phyloP scores from a whole-genome alignment of 2,888 invertebrate genomes.

The Troides oblongomaculatus region DNA sequence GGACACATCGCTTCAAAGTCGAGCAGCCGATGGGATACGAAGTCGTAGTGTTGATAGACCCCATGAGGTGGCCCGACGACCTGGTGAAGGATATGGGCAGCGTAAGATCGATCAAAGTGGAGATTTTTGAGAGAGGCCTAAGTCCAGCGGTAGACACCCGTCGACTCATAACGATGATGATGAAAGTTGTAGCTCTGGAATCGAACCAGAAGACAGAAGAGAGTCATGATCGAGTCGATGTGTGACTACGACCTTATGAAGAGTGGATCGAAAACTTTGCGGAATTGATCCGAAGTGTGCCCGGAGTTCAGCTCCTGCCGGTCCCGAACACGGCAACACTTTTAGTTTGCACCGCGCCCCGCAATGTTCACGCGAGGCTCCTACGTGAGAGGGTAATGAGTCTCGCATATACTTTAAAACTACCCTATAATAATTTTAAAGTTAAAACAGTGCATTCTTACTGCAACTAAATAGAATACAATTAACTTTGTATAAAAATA shows the following conservation, averaged over 20 bases:
- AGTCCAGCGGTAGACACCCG: too few relatives aligned
- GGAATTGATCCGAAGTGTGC: slow-evolving; percentile 61
- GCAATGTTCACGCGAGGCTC: slow-evolving; percentile 5
- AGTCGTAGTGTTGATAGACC: too few relatives aligned
- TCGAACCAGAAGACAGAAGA: not conserved
- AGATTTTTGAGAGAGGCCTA: too few relatives aligned
- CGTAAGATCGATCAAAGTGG: too few relatives aligned
- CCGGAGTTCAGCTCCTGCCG: slow-evolving; percentile 15
- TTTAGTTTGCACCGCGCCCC: slow-evolving; percentile 3
- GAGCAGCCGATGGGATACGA: too few relatives aligned
- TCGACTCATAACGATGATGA: not conserved
- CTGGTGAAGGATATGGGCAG: too few relatives aligned
- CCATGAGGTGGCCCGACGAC: too few relatives aligned
- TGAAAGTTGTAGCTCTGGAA: too few relatives aligned
- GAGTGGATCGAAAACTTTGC: slow-evolving; percentile 61
- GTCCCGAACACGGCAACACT: slow-evolving; percentile 17
- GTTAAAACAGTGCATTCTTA: not conserved
- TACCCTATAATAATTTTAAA: not conserved
- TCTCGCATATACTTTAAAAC: not conserved
- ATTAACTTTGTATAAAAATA: not conserved
- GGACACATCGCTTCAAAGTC: too few relatives aligned
- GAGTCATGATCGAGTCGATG: not conserved
- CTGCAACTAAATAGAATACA: not conserved
- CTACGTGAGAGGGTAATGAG: not conserved
- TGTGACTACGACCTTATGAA: slow-evolving; percentile 46